These are phyloP conservation scores for Cyprichromis sp. DNA, from an alignment of 2,113 vertebrate genomes.

Conservation along the genomic window DNA sequence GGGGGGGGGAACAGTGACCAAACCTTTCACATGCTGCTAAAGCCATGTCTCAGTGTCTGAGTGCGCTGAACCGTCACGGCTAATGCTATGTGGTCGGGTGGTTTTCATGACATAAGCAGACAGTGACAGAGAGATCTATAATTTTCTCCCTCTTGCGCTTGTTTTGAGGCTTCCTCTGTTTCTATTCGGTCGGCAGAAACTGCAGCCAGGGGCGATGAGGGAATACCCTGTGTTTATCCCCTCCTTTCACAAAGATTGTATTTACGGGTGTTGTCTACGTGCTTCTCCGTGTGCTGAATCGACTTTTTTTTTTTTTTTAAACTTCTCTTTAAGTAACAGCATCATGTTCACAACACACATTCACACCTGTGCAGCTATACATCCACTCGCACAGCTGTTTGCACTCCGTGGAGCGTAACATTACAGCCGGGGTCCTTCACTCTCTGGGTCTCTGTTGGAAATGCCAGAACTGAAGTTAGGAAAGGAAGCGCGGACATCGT, in stretches of 20 bases:
- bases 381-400: not conserved
- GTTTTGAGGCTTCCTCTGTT: slow-evolving; percentile 44
- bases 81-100: slow-evolving; percentile 34
- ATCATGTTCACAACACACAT: not conserved
- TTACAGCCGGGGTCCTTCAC: not conserved
- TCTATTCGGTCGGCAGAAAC: slow-evolving; percentile 42
- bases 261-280: not conserved
- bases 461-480: not conserved
- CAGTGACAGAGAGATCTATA: slow-evolving; percentile 49
- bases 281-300: not conserved
- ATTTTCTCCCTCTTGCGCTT: slow-evolving; percentile 48
- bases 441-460: not conserved
- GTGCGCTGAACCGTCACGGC: not conserved
- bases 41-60: slow-evolving; percentile 34
- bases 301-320: not conserved
- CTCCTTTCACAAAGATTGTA: not conserved
- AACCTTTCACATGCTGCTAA: slow-evolving; percentile 14
- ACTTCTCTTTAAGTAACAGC: not conserved
- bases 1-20: not conserved
- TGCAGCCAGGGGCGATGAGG: slow-evolving; percentile 41
- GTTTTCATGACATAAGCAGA: slow-evolving; percentile 62
- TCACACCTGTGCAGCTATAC: not conserved
- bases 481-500: slow-evolving; percentile 21
- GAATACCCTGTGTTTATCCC: slow-evolving; percentile 43
- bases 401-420: not conserved